phyloP scores from a whole-genome alignment of 2,113 vertebrate species.

The Recurvirostra avosetta region DNA sequence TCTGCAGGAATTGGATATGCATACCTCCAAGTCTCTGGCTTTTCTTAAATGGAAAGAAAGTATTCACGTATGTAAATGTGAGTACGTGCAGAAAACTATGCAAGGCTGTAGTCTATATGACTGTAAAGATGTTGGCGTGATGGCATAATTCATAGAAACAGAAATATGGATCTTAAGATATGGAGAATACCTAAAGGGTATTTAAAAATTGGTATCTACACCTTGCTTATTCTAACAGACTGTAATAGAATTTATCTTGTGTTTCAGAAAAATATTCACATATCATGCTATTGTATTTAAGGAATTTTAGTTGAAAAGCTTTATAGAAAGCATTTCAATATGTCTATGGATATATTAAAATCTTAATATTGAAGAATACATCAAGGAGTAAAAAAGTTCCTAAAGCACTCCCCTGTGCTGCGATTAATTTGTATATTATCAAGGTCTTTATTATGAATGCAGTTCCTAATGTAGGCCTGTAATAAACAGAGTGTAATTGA shows the following conservation, averaged over 20 bases:
- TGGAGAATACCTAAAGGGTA: background rate
- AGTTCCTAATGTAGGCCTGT: slow-evolving; percentile 74
- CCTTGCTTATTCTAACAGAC: background rate
- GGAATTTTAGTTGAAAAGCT: slow-evolving; percentile 48
- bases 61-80: background rate
- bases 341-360: slow-evolving; percentile 62
- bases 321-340: slow-evolving; percentile 27
- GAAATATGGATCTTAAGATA: background rate
- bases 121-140: background rate
- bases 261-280: background rate
- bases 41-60: background rate
- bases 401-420: slow-evolving; percentile 71
- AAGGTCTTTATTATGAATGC: slow-evolving; percentile 77
- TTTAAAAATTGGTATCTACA: background rate
- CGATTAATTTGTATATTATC: slow-evolving; percentile 80
- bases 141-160: background rate
- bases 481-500: slow-evolving; percentile 85
- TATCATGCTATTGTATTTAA: slow-evolving; percentile 12
- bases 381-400: slow-evolving; percentile 66
- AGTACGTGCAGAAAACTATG: background rate
- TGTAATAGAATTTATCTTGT: background rate
- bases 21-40: background rate
- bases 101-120: background rate
- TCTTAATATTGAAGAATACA: slow-evolving; percentile 69
- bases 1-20: background rate